Evolutionary conservation across 2,888 invertebrate species (phyloP).

Genomic region (Campoplex capitator): DNA sequence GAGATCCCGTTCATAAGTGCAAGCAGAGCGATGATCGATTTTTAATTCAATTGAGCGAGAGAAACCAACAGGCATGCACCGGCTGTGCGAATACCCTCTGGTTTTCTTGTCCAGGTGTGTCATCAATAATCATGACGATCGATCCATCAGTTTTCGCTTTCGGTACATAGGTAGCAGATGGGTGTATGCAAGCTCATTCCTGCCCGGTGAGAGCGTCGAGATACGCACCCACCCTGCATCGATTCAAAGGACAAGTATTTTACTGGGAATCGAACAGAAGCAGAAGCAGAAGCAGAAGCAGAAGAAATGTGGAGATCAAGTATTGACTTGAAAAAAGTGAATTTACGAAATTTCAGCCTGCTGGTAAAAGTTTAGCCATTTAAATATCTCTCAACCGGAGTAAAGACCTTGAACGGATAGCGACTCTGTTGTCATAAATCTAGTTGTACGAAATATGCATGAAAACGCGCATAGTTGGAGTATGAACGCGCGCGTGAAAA

Average conservation of each 20-base stretch:
- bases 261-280: neutral
- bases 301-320: neutral
- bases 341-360: neutral
- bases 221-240: neutral
- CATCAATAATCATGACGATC: slow-evolving; percentile 70
- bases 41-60: slow-evolving; percentile 40
- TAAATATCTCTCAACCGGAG: too few species aligned
- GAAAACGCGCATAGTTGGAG: slow-evolving; percentile 1
- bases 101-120: slow-evolving; percentile 24
- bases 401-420: neutral
- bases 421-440: neutral
- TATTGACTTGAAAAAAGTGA: neutral
- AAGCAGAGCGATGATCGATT: slow-evolving; percentile 18
- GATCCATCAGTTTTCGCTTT: slow-evolving; percentile 64
- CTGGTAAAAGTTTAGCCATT: too few species aligned
- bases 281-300: too few species aligned
- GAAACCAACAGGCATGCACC: slow-evolving; percentile 25
- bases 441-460: slow-evolving; percentile 17
- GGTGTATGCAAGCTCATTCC: slow-evolving; percentile 42
- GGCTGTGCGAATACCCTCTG: slow-evolving; percentile 44
- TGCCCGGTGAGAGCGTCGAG: neutral
- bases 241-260: neutral
- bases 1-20: too few species aligned
- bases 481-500: slow-evolving; percentile 25
- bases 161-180: slow-evolving; percentile 49